A percentile compares a stretch with the other conserved stretches of the same genome.
phyloP scores from a whole-genome alignment of 2,113 vertebrate species.

The Bos indicus region DNA sequence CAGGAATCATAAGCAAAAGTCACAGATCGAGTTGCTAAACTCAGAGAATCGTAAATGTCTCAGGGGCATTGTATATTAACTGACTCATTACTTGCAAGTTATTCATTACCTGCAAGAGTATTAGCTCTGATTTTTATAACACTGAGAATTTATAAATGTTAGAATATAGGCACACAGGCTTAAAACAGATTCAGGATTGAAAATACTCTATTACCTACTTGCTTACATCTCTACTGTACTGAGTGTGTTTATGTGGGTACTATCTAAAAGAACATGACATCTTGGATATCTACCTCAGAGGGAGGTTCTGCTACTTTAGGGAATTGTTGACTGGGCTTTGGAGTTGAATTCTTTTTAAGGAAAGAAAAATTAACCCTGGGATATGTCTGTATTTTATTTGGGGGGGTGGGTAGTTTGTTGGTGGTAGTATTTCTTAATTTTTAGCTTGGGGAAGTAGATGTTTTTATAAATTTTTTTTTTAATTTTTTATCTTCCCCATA shows the following conservation, averaged over 20 bases:
- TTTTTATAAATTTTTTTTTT: slow-evolving; percentile 37
- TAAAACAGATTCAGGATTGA: neutral
- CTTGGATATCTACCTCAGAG: slow-evolving; percentile 75
- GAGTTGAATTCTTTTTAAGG: neutral
- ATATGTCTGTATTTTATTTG: neutral
- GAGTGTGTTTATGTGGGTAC: neutral
- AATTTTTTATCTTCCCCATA: slow-evolving; percentile 40
- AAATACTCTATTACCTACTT: neutral
- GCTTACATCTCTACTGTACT: neutral
- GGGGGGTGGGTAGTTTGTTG: neutral
- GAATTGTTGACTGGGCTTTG: slow-evolving; percentile 62
- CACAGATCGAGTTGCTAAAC: neutral
- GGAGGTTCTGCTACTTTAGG: slow-evolving; percentile 73
- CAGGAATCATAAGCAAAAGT: neutral
- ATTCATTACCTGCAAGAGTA: neutral
- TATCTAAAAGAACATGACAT: neutral
- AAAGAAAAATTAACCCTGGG: slow-evolving; percentile 35
- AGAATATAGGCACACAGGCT: neutral
- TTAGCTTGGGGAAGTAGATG: slow-evolving; percentile 53
- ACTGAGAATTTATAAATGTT: neutral
- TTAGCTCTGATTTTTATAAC: neutral
- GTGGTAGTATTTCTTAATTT: slow-evolving; percentile 37
- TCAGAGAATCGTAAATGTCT: neutral
- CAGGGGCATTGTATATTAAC: neutral
- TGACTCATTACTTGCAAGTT: neutral